These are phyloP conservation scores for Hyperoplus lanceolatus DNA, from an alignment of 2,797 vertebrate species.

Conservation along the genomic window DNA sequence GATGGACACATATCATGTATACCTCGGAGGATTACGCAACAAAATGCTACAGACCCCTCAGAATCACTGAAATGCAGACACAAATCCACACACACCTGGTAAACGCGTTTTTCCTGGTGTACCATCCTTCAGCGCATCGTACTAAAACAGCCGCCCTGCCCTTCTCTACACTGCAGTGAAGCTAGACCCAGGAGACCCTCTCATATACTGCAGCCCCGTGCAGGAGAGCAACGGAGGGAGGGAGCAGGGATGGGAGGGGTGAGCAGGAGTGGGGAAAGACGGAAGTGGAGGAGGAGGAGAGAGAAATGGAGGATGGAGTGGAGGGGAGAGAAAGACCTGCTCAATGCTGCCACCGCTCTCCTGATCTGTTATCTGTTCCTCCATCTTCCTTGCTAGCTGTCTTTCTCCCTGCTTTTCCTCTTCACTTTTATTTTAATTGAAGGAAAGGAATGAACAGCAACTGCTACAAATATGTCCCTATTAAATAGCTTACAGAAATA, in stretches of 20 bases:
- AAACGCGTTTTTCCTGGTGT: constrained; percentile 88
- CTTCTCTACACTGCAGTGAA: constrained; percentile 85
- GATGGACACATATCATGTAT: constrained; percentile 45
- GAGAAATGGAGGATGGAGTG: constrained; percentile 44
- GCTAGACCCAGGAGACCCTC: constrained; percentile 84
- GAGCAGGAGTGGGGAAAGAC: too few relatives aligned
- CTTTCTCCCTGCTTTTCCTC: background rate
- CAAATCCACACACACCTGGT: constrained; percentile 85
- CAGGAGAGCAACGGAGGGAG: constrained; percentile 64
- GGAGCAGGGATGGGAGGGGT: constrained; percentile 16
- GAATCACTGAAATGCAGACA: constrained; percentile 25
- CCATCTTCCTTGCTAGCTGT: constrained; percentile 63
- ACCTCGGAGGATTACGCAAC: constrained; percentile 27
- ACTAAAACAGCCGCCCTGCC: constrained; percentile 76
- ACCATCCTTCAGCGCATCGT: constrained; percentile 87
- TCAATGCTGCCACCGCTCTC: constrained; percentile 53
- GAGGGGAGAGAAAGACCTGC: constrained; percentile 50
- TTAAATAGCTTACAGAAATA: constrained; percentile 9
- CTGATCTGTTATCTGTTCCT: constrained; percentile 67
- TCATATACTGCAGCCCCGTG: constrained; percentile 80
- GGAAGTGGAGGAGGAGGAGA: constrained; percentile 1
- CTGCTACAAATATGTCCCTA: constrained; percentile 9
- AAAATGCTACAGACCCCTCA: constrained; percentile 3
- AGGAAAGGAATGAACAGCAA: constrained; percentile 7
- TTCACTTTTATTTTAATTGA: constrained; percentile 1